Evolutionary conservation across 2,797 vertebrate genomes (phyloP), one percentile per base, ranked within the genome.

Genomic region (Phoxinus dragarum): DNA sequence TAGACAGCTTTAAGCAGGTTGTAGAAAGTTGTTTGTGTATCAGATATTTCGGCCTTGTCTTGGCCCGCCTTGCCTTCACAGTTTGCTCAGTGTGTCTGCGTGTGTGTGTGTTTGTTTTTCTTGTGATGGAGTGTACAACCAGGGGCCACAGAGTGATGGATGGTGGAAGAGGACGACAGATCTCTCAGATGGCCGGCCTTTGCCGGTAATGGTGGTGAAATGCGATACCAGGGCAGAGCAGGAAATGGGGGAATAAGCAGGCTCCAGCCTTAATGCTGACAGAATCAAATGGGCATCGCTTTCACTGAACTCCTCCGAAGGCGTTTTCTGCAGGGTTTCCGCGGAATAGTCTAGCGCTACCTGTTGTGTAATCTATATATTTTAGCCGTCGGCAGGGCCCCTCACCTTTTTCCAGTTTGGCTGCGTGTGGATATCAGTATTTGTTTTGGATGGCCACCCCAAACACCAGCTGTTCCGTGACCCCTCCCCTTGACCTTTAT

Each of bases 181-280:
- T 91, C 91, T 84, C 87, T 86, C 91, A 91, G 83, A n/a, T 84
- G 91, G 91, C 92, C 91, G 80, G 81, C 90, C 90, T 93, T 91
- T 90, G 91, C 91, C 87, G 88, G 90, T 94, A 94, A 95, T 95
- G 93, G 91, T 87, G 91, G 91, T 94, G 93, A 94, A 94, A 95
- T 92, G 91, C 84, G 92, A 95, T 94, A 90, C 88, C 84, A 88
- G 91, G 90, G 87, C 87, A 91, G 90, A 86, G 84, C 38, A 87
- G 90, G 92, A 89, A 89, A 88, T 86, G 84, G 82, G 78, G 84
- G 84, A 87, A 88, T 82, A 88, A 88, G 84, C 80, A 87, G 87
- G 40, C 82, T 80, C 64, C 54, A 81, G 82, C 82, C 59, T 79
- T 89, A 88, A 87, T 88, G 88, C 88, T 88, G 87, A 88, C 89